phyloP scores from a whole-genome alignment of 2,888 invertebrate genomes.

The Chelonus formosanus region DNA sequence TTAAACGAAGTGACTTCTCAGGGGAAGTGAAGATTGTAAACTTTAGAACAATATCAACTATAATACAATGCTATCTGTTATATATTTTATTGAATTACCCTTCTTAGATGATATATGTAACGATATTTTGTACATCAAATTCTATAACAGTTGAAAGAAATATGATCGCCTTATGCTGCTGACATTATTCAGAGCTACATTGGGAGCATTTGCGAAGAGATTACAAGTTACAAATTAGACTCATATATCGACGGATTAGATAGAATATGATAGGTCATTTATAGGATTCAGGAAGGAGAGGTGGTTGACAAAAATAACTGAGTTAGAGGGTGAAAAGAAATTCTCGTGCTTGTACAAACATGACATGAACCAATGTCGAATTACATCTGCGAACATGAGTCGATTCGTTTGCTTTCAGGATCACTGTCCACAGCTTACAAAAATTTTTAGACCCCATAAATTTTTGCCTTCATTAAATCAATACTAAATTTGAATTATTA shows the following conservation, averaged over 20 bases:
- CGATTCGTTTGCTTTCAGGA: conserved; percentile 13
- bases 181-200: conserved; percentile 52
- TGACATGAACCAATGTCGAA: conserved; percentile 28
- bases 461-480: neutral
- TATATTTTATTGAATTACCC: neutral
- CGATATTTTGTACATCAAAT: neutral
- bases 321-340: conserved; percentile 3
- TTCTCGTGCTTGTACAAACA: conserved; percentile 27
- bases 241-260: conserved; percentile 59
- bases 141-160: conserved; percentile 4
- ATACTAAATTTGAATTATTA: neutral
- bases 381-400: conserved; percentile 14
- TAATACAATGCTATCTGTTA: neutral
- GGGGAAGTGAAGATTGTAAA: neutral
- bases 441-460: neutral
- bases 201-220: conserved; percentile 48
- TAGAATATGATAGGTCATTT: conserved; percentile 19
- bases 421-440: conserved; percentile 4
- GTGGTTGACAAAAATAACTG: neutral
- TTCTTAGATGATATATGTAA: neutral
- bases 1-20: neutral
- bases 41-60: neutral
- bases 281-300: neutral
- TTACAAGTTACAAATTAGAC: conserved; percentile 58
- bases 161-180: conserved; percentile 6